Conservation (phyloP, 2,113 vertebrate genomes). For the Cyanoramphus novaezelandiae region DNA sequence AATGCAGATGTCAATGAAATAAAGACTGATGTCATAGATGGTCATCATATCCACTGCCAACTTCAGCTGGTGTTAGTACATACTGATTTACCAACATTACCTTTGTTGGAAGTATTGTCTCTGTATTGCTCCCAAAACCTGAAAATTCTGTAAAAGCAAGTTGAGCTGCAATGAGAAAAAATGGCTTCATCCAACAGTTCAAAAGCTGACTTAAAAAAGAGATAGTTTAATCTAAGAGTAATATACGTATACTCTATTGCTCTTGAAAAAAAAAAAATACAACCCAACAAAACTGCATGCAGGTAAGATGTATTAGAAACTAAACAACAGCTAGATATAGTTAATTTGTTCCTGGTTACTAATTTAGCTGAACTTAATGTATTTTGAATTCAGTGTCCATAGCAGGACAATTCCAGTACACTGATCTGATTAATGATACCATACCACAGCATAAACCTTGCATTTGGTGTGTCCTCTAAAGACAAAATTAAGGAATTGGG, state of each 20-base stretch:
- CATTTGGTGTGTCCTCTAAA: neutral
- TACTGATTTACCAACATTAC: neutral
- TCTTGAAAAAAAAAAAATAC: neutral
- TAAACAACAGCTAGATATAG: neutral
- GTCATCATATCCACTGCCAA: neutral
- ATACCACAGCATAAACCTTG: neutral
- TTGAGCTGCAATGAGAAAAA: neutral
- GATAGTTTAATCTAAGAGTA: neutral
- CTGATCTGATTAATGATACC: neutral
- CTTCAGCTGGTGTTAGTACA: neutral
- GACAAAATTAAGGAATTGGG: neutral
- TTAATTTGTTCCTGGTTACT: neutral
- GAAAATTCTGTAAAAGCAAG: neutral
- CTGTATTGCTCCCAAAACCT: neutral
- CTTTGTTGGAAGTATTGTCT: neutral
- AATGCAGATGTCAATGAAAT: neutral
- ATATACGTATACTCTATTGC: neutral
- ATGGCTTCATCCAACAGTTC: neutral
- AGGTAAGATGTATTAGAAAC: neutral
- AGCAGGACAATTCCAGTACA: neutral
- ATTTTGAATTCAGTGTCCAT: neutral
- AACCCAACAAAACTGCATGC: neutral
- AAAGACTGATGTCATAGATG: fast-evolving
- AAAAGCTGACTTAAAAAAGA: neutral
- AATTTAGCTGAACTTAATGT: neutral